A percentile compares a stretch with the other conserved stretches of the same genome.
phyloP scores from a whole-genome alignment of 2,888 invertebrate species.

The Orthonychiurus folsomi region DNA sequence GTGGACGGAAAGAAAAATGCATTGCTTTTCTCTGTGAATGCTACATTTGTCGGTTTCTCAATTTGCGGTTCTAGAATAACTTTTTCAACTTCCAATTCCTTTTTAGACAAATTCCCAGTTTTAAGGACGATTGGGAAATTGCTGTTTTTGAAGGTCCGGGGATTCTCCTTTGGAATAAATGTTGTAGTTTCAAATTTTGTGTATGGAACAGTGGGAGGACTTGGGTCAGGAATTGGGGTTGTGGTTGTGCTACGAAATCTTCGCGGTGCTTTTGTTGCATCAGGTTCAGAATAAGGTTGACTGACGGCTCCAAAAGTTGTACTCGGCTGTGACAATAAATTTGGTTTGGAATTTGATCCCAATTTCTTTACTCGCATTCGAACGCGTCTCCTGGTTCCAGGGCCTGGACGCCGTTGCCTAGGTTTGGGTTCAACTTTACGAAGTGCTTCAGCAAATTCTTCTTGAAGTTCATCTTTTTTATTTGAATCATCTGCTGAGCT shows the following conservation, averaged over 20 bases:
- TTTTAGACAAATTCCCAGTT: not conserved
- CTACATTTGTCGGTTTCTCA: slow-evolving; percentile 29
- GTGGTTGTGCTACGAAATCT: slow-evolving; percentile 28
- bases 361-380: slow-evolving; percentile 28
- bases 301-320: not conserved
- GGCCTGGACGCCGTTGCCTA: slow-evolving; percentile 22
- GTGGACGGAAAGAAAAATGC: slow-evolving; percentile 19
- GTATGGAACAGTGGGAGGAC: slow-evolving; percentile 3
- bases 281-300: not conserved
- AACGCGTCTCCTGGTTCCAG: slow-evolving; percentile 18
- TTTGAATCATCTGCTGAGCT: slow-evolving; percentile 18
- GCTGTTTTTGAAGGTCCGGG: slow-evolving; percentile 3
- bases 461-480: slow-evolving; percentile 19
- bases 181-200: not conserved
- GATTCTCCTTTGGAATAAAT: not conserved
- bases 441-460: slow-evolving; percentile 38
- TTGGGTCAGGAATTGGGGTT: slow-evolving; percentile 13
- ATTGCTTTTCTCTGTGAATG: slow-evolving; percentile 32
- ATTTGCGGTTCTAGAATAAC: slow-evolving; percentile 22
- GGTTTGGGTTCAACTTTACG: slow-evolving; percentile 26
- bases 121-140: not conserved
- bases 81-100: not conserved
- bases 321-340: not conserved
- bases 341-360: not conserved
- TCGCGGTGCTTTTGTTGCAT: not conserved